phyloP scores from a whole-genome alignment of 2,113 vertebrate species.

The Hemiprocne comata region DNA sequence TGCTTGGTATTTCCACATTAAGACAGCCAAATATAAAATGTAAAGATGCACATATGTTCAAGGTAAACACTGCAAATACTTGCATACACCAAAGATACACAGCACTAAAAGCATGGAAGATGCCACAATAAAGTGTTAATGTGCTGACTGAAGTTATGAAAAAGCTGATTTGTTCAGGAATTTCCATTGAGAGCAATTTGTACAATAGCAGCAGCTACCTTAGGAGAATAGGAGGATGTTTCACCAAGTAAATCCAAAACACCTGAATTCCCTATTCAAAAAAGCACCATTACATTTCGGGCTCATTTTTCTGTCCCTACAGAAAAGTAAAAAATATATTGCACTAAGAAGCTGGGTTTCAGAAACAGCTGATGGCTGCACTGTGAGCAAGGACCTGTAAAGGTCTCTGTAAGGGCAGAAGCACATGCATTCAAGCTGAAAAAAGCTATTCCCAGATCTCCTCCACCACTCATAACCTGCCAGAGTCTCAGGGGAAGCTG shows the following conservation, averaged over 20 bases:
- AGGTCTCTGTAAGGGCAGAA: conserved; percentile 8
- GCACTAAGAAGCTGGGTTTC: not conserved
- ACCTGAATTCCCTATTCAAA: not conserved
- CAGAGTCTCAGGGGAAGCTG: not conserved
- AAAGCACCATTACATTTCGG: not conserved
- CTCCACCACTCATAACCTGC: not conserved
- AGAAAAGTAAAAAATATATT: not conserved
- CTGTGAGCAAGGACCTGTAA: not conserved
- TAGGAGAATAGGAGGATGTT: not conserved
- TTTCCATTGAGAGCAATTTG: not conserved
- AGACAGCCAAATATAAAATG: not conserved
- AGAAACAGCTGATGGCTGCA: not conserved
- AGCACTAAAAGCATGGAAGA: not conserved
- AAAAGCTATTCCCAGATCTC: not conserved
- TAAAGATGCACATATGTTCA: not conserved
- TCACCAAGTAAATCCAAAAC: not conserved
- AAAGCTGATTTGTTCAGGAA: not conserved
- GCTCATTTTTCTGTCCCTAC: not conserved
- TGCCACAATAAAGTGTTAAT: fast-evolving
- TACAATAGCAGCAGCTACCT: not conserved
- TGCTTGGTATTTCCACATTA: not conserved
- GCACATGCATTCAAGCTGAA: not conserved
- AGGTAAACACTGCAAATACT: not conserved
- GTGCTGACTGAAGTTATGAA: not conserved
- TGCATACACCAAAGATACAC: fast-evolving